Evolutionary conservation across 2,113 vertebrate species (phyloP), one percentile per base, ranked within the genome.

Genomic region (Callipepla squamata): DNA sequence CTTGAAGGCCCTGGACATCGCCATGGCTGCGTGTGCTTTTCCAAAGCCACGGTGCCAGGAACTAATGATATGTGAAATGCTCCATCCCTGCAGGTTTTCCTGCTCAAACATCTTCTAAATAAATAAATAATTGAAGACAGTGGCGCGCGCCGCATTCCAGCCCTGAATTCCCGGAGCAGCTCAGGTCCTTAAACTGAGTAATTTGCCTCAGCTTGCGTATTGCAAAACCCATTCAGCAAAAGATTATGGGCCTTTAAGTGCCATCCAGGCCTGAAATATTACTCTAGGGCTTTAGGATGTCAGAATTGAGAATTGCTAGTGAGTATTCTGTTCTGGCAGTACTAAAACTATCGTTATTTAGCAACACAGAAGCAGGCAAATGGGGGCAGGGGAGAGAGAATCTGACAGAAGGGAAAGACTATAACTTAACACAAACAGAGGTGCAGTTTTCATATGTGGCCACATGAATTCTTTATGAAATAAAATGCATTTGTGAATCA

Each of bases 211-310:
- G 97, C 96, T 97, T 97, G 97, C 82, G 94, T 96, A 96, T 96
- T 97, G 96, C 97, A 97, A 97, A 97, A 98, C 96, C 97, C 97
- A 97, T 98, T 98, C 97, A 97, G 96, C 97, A 96, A 97, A 97
- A 98, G 97, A 98, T 98, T 98, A 98, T 98, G 97, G 98, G 97
- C 97, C 98, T 98, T 98, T 98, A 98, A 98, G 98, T 97, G 97
- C 96, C 98, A 98, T 97, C 97, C 98, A 98, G 97, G 95, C 97
- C 98, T 98, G 97, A 98, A 98, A 98, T 98, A 97, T 97, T 98
- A 98, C 98, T 98, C 97, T 93, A 88, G 97, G 96, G 97, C 97
- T 97, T 95, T 89, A 83, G 89, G 93, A 97, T 97, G 97, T 97
- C 94, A 85, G 90, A 97, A 96, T 51, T 95, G 96, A 97, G 96